Percentiles rank a stretch among this genome's conserved stretches.
These are phyloP conservation scores for Yoshiicerus persimilis DNA, from an alignment of 1,140 invertebrate species.

Conservation along the genomic window DNA sequence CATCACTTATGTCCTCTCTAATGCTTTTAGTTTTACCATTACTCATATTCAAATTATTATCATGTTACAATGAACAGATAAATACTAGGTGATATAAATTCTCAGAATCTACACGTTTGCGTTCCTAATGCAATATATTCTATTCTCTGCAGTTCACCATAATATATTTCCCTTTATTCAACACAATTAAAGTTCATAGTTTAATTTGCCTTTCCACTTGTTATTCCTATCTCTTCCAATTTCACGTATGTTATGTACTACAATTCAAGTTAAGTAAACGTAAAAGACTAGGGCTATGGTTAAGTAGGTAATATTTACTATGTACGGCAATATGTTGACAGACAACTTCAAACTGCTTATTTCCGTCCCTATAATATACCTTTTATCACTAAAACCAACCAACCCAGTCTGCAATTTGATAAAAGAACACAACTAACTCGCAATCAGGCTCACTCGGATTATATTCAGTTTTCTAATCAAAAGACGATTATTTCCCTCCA, in stretches of 20 bases:
- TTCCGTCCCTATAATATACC: background rate
- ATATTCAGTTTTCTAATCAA: background rate
- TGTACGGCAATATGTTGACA: background rate
- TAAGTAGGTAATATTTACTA: background rate
- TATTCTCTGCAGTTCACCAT: background rate
- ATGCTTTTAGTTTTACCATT: background rate
- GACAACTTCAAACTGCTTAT: background rate
- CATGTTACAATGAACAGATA: background rate
- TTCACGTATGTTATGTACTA: too few species aligned
- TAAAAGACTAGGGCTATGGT: background rate
- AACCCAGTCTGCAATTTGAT: background rate
- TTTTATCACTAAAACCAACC: background rate
- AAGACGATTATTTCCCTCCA: background rate
- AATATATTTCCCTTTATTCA: background rate
- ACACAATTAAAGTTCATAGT: background rate
- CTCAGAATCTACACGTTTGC: background rate
- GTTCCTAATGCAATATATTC: background rate
- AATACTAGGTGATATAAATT: background rate
- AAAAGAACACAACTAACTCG: background rate
- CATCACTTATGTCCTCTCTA: background rate
- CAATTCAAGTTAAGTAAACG: background rate
- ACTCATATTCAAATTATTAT: slow-evolving; percentile 15
- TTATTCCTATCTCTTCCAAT: background rate
- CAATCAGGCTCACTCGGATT: background rate
- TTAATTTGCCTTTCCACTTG: background rate